Evolutionary conservation across 2,113 vertebrate genomes (phyloP).

Genomic region (Monopterus albus): DNA sequence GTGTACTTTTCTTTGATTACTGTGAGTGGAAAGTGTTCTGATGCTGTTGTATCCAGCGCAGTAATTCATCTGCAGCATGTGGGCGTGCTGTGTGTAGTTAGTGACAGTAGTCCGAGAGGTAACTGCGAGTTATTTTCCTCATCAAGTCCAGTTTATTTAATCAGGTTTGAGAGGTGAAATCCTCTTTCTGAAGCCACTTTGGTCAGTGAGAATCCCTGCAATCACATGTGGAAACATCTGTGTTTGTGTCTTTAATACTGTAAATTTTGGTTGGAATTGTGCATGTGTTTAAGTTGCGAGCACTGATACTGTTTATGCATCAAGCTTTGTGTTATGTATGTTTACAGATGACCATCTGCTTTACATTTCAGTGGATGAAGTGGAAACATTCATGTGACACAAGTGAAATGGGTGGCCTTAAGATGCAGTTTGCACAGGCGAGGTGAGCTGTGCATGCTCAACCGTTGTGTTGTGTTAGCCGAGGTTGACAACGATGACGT

Average conservation of each 20-base stretch:
- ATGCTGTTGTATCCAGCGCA: constrained; percentile 33
- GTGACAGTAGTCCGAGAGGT: constrained; percentile 41
- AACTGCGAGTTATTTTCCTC: constrained; percentile 54
- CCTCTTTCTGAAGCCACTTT: constrained; percentile 49
- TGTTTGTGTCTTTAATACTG: constrained; percentile 48
- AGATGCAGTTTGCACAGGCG: constrained; percentile 37
- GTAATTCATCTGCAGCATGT: constrained; percentile 54
- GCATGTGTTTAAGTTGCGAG: constrained; percentile 48
- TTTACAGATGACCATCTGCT: constrained; percentile 69
- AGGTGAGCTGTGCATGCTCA: constrained; percentile 65
- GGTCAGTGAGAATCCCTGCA: constrained; percentile 50
- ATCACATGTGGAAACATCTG: constrained; percentile 56
- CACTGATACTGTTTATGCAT: constrained; percentile 63
- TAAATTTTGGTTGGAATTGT: constrained; percentile 38
- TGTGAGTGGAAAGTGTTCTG: constrained; percentile 64
- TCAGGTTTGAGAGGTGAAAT: constrained; percentile 63
- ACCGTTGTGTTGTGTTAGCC: constrained; percentile 41
- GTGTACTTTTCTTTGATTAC: constrained; percentile 65
- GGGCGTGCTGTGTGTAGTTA: constrained; percentile 26
- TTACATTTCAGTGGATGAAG: constrained; percentile 46
- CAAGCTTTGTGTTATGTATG: constrained; percentile 45
- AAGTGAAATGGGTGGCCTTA: constrained; percentile 29
- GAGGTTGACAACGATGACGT: constrained; percentile 59
- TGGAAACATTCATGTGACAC: constrained; percentile 57
- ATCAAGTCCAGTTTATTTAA: constrained; percentile 53